Percentiles rank a stretch among this genome's conserved stretches.
phyloP scores from a whole-genome alignment of 2,113 vertebrate genomes.

The Cottus gobio region DNA sequence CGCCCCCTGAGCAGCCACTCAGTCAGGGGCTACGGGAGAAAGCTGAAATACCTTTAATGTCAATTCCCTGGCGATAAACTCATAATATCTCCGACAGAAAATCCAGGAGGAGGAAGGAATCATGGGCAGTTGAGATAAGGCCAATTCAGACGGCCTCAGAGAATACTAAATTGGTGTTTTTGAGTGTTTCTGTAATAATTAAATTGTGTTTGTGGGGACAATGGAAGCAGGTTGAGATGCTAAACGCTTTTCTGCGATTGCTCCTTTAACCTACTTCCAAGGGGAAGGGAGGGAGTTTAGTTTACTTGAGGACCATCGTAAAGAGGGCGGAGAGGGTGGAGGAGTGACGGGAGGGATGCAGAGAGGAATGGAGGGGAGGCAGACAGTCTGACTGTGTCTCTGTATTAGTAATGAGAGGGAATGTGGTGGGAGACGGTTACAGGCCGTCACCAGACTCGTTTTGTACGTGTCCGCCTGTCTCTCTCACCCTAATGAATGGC shows the following conservation, averaged over 20 bases:
- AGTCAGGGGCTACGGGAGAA: constrained; percentile 50
- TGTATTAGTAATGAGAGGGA: constrained; percentile 78
- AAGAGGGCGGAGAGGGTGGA: constrained; percentile 55
- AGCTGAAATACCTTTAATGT: constrained; percentile 65
- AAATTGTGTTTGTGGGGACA: constrained; percentile 4
- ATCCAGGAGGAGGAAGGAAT: not conserved
- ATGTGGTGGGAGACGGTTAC: constrained; percentile 61
- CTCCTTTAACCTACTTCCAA: constrained; percentile 33
- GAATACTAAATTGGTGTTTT: not conserved
- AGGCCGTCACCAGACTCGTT: constrained; percentile 54
- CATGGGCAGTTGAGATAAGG: constrained; percentile 23
- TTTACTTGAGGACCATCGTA: constrained; percentile 62
- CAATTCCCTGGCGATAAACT: constrained; percentile 55
- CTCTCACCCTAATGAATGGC: constrained; percentile 54
- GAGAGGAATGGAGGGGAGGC: constrained; percentile 53
- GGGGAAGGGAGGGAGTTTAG: constrained; percentile 30
- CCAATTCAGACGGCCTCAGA: constrained; percentile 17
- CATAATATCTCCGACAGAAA: constrained; percentile 45
- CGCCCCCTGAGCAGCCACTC: constrained; percentile 53
- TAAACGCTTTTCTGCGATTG: constrained; percentile 6
- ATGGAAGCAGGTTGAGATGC: not conserved
- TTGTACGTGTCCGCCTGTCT: constrained; percentile 30
- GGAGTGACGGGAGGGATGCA: constrained; percentile 56
- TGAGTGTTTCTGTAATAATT: not conserved
- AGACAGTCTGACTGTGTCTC: constrained; percentile 79